These are phyloP conservation scores for Labeo catla DNA, from an alignment of 2,113 vertebrate species.

Conservation along the genomic window DNA sequence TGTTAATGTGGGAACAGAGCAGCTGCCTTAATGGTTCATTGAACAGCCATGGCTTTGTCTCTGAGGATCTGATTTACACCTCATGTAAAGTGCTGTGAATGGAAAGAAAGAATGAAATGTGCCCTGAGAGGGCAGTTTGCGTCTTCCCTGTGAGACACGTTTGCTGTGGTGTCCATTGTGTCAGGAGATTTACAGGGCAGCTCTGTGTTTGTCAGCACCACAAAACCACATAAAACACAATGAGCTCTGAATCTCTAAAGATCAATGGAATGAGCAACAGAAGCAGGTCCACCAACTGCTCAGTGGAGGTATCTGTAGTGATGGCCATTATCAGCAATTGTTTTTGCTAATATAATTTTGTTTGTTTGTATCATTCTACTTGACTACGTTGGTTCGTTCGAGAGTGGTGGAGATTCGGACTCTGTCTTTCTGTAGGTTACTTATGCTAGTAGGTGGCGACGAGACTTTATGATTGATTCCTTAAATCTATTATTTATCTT, in stretches of 20 bases:
- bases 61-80: constrained; percentile 49
- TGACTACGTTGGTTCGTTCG: background rate
- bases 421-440: too few relatives aligned
- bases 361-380: background rate
- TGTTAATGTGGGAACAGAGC: constrained; percentile 51
- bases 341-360: background rate
- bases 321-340: background rate
- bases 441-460: too few relatives aligned
- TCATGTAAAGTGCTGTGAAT: constrained; percentile 40
- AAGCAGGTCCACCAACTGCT: constrained; percentile 40
- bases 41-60: constrained; percentile 10
- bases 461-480: too few relatives aligned
- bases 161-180: constrained; percentile 60
- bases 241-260: constrained; percentile 60
- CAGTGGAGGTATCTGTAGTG: background rate
- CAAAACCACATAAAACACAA: constrained; percentile 60
- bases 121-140: constrained; percentile 29
- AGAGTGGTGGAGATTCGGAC: background rate
- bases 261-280: constrained; percentile 1
- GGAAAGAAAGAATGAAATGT: constrained; percentile 12
- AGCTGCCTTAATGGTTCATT: constrained; percentile 12
- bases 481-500: too few relatives aligned
- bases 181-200: constrained; percentile 66
- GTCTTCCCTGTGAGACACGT: constrained; percentile 38
- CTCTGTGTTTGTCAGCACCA: constrained; percentile 30